Base-by-base conservation (phyloP, 2,888 invertebrate species). In the Drosophila lacicola region DNA sequence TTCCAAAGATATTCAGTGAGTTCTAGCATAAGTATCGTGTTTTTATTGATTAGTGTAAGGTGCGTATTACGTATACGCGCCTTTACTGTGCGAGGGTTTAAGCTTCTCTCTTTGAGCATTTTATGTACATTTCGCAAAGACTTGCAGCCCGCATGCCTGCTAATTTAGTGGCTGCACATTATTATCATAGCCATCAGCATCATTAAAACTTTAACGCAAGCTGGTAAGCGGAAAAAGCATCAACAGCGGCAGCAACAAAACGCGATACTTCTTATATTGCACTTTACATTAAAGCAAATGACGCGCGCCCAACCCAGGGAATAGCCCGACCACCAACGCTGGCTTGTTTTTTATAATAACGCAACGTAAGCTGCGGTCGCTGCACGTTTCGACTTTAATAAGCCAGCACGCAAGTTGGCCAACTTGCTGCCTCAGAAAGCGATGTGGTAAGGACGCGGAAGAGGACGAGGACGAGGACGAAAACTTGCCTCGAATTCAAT, bases 131-230 rank as follows among this genome's bases (percentile, higher is more conserved):
- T 60, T 49, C 42, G 19, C 49, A 50, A 41, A 45, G 70, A 46
- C 51, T 55, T 62, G 39, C 57, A 19, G 66, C 58, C 53, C 78
- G 44, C 80, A 49, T 55, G 58, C 44, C 80, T 69, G 86, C 87
- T 88, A 89, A 85, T 85, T 85, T 88, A 88, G 88, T 89, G 88
- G 86, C 82, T 80, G 73, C 88, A 78, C 89, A 86, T 80, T 89
- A 89, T 86, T 89, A 86, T 86, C 90, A 80, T 82, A 83, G 89
- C 86, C 90, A 86, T 90, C 86, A 88, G 87, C 90, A 90, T 86
- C 86, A 86, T 86, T 86, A 86, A 86, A 86, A 86, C 79, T 86
- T 86, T 83, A 76, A 88, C 77, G 85, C 76, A 89, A 84, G 66
- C 89, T 88, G 82, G 70, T 81, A 70, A 74, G 79, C 78, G 80